Percentiles rank a stretch among this genome's conserved stretches.
Evolutionary conservation across 1,140 invertebrate species (phyloP).

Genomic region (Drosophila sechellia): DNA sequence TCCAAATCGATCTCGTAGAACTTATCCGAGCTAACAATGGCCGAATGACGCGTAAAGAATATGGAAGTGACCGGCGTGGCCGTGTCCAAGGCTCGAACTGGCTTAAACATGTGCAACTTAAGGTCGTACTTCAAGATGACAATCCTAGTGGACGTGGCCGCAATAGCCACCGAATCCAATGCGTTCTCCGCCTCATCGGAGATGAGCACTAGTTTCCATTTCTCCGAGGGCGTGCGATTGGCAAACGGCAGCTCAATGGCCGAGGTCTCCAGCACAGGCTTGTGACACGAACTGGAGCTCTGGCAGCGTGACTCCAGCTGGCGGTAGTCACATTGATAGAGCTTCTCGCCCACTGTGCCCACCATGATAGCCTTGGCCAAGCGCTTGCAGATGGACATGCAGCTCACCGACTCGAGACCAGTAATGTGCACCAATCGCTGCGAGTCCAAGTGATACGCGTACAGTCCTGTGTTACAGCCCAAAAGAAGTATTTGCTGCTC

Average conservation of each 20-base stretch:
- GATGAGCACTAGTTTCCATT: slow-evolving; percentile 80
- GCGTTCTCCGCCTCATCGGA: slow-evolving; percentile 76
- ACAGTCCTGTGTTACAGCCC: slow-evolving; percentile 79
- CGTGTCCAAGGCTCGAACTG: slow-evolving; percentile 88
- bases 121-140: slow-evolving; percentile 85
- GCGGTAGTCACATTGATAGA: slow-evolving; percentile 88
- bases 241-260: slow-evolving; percentile 84
- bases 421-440: slow-evolving; percentile 86
- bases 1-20: slow-evolving; percentile 92
- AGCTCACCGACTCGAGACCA: slow-evolving; percentile 88
- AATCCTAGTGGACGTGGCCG: slow-evolving; percentile 88
- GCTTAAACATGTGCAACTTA: slow-evolving; percentile 85
- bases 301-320: slow-evolving; percentile 87
- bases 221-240: slow-evolving; percentile 70
- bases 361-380: slow-evolving; percentile 89
- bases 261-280: slow-evolving; percentile 87
- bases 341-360: slow-evolving; percentile 87
- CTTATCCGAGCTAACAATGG: slow-evolving; percentile 91
- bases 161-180: slow-evolving; percentile 86
- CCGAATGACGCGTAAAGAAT: slow-evolving; percentile 88
- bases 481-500: slow-evolving; percentile 71
- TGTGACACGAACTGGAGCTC: slow-evolving; percentile 86
- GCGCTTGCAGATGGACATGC: slow-evolving; percentile 86
- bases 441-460: slow-evolving; percentile 71
- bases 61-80: slow-evolving; percentile 91